Evolutionary conservation across 2,797 vertebrate species (phyloP), one percentile per base, ranked within the genome.

Genomic region (Clarias laeviceps): DNA sequence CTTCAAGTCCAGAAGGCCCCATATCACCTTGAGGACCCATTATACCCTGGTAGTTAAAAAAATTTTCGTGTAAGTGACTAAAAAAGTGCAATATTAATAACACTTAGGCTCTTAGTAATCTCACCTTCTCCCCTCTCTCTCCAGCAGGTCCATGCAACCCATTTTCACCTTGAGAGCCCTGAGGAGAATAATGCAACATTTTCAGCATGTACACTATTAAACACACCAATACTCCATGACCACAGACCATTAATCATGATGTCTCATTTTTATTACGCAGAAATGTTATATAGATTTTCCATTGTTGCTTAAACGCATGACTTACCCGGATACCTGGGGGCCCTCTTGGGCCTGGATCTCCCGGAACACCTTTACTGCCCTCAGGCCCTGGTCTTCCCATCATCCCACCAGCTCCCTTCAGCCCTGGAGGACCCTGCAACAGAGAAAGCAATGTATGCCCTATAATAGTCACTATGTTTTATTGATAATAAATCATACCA

Each of bases 251-350:
- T 17, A 74, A 32, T 82, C 62, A 66, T 32, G 29, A 77, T 29
- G 32, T n/a, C 54, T 4, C 18, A 22, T 74, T 73, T 73, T 62
- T 59, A 37, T 57, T 76, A 15, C 27, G 72, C n/a, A 74, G 22
- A 45, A 70, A 27, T 15, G 0, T 18, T 24, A 18, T 27, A 65
- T 56, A 34, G 62, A 68, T 84, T 50, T 76, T 64, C 57, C n/a
- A 64, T 56, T 65, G 24, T 40, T 82, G 6, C 29, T 32, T 29
- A 15, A 50, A n/a, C 1, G 27, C 54, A 82, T 45, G 88, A 95
- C 96, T 96, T 94, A 98, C 97, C 91, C 89, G 93, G 91, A 94
- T 95, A 91, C 97, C 97, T 82, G 90, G 27, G 0, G 89, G 92
- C 4, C 97, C 97, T 24, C 86, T 87, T 84, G 85, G 88, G 12